These are phyloP conservation scores for Hedychridium roseum DNA, from an alignment of 2,888 invertebrate species.

Conservation along the genomic window DNA sequence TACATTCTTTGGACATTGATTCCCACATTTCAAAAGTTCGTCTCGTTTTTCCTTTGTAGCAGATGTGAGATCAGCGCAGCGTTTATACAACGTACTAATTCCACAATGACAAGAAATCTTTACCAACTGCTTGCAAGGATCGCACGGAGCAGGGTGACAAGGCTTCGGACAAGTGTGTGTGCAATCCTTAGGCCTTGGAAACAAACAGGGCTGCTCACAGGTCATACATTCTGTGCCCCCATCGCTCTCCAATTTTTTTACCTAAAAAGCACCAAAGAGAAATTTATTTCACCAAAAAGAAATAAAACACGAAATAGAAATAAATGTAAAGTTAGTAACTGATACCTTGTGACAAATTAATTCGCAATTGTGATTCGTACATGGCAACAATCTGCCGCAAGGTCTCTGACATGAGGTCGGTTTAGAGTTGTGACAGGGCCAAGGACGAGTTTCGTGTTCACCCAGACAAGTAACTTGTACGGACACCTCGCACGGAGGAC, in stretches of 20 bases:
- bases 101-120: conserved; percentile 84
- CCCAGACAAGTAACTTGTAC: conserved; percentile 78
- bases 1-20: conserved; percentile 86
- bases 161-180: conserved; percentile 75
- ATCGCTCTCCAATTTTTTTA: conserved; percentile 3
- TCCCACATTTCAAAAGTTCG: conserved; percentile 72
- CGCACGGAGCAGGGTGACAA: conserved; percentile 80
- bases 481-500: conserved; percentile 77
- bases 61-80: conserved; percentile 74
- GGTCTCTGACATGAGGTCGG: conserved; percentile 80
- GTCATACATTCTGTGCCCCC: conserved; percentile 63
- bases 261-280: too few relatives aligned
- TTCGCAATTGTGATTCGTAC: conserved; percentile 81
- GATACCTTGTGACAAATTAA: conserved; percentile 76
- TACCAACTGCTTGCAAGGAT: conserved; percentile 76
- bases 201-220: conserved; percentile 70
- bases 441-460: conserved; percentile 73
- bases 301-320: too few relatives aligned
- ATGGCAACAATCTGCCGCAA: conserved; percentile 77
- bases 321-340: too few relatives aligned
- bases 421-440: conserved; percentile 76
- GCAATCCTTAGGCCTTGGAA: conserved; percentile 77
- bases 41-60: conserved; percentile 64
- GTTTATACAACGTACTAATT: conserved; percentile 76
- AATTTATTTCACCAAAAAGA: too few relatives aligned